Conservation (phyloP, 2,888 invertebrate genomes). For the Eremobia ochroleuca region DNA sequence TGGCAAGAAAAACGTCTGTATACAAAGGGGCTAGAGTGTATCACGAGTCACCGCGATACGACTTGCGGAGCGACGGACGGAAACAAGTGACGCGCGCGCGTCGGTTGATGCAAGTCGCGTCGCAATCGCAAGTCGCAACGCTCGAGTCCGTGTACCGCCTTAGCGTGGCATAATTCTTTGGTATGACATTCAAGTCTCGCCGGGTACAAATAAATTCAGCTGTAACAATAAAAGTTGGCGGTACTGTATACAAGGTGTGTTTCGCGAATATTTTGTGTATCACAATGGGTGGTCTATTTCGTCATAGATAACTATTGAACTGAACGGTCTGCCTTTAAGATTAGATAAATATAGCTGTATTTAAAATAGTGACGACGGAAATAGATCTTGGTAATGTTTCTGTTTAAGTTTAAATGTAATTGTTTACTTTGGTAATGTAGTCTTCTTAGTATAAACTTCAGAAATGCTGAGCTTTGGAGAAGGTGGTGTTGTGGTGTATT, state of each 20-base stretch:
- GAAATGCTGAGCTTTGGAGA: background rate
- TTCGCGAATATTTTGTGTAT: constrained; percentile 66
- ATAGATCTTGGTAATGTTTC: constrained; percentile 27
- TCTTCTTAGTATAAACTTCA: constrained; percentile 8
- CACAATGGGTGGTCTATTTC: constrained; percentile 66
- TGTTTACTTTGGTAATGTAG: constrained; percentile 24
- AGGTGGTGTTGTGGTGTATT: background rate
- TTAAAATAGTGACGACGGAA: constrained; percentile 45
- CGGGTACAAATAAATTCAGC: constrained; percentile 72
- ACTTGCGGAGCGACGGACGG: background rate
- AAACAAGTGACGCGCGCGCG: background rate
- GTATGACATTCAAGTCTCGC: constrained; percentile 70
- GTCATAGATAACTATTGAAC: constrained; percentile 50
- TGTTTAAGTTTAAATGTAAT: constrained; percentile 28
- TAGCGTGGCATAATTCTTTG: constrained; percentile 63
- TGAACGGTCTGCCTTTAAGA: constrained; percentile 42
- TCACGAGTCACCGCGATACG: background rate
- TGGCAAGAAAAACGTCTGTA: too few species aligned
- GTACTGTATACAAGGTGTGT: constrained; percentile 69
- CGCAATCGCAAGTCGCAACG: background rate
- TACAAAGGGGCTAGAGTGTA: background rate
- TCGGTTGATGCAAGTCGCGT: background rate
- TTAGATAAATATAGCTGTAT: constrained; percentile 52
- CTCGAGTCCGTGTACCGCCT: constrained; percentile 4
- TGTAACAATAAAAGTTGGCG: constrained; percentile 75